Percentiles rank a stretch among this genome's conserved stretches.
phyloP scores from a whole-genome alignment of 2,113 vertebrate genomes.

The Gymnocephalus cernua region DNA sequence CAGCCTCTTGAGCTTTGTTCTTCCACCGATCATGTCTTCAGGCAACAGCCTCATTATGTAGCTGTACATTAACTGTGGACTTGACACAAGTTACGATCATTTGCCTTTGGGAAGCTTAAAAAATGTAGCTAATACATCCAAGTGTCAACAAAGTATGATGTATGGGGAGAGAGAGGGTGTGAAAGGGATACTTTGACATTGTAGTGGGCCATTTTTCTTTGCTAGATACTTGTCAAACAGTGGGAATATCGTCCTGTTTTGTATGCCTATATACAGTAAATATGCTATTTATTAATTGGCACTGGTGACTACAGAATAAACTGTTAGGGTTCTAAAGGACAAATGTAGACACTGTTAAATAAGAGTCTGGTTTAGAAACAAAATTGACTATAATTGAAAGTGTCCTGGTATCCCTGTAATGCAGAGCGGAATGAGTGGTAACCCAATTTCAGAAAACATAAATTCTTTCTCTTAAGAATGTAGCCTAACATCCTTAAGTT shows the following conservation, averaged over 20 bases:
- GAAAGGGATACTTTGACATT: slow-evolving; percentile 20
- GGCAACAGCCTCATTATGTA: background rate
- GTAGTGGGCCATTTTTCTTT: slow-evolving; percentile 9
- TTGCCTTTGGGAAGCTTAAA: slow-evolving; percentile 33
- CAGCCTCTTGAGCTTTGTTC: background rate
- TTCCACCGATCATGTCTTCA: background rate
- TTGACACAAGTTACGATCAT: slow-evolving; percentile 26
- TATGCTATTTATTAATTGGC: background rate
- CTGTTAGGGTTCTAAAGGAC: background rate
- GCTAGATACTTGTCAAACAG: background rate
- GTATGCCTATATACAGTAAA: background rate
- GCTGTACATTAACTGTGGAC: slow-evolving; percentile 1
- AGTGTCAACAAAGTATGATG: slow-evolving; percentile 40
- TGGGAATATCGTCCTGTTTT: background rate
- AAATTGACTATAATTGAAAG: background rate
- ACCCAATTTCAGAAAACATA: background rate
- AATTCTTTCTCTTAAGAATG: background rate
- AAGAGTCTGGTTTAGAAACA: background rate
- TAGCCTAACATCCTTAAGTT: background rate
- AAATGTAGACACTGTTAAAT: background rate
- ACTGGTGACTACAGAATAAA: background rate
- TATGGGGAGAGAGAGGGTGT: slow-evolving; percentile 2
- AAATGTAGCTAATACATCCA: slow-evolving; percentile 30
- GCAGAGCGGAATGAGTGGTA: background rate
- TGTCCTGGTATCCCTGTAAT: background rate